Conservation (phyloP, 2,888 invertebrate species). For the Limnephilus auricula region DNA sequence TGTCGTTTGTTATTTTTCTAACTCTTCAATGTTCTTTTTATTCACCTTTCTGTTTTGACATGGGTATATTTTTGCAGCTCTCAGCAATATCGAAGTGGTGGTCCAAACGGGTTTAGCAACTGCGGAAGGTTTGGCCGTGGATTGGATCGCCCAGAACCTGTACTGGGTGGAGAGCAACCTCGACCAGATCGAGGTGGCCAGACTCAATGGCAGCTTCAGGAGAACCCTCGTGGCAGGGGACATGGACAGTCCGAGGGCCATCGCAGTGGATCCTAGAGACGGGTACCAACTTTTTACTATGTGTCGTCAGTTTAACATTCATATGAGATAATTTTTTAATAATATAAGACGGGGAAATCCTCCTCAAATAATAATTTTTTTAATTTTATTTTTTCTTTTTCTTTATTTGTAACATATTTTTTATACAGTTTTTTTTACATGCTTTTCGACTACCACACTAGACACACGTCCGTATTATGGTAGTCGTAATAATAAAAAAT, state of each 20-base stretch:
- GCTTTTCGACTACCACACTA: too few species aligned
- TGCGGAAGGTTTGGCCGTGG: slow-evolving; percentile 93
- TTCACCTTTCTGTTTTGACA: too few species aligned
- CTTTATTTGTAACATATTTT: too few species aligned
- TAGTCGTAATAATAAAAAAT: too few species aligned
- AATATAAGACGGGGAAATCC: neutral
- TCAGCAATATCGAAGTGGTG: slow-evolving; percentile 88
- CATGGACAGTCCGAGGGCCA: slow-evolving; percentile 90
- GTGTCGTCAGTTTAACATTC: neutral
- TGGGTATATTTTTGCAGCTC: slow-evolving; percentile 70
- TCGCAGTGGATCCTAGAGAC: slow-evolving; percentile 87
- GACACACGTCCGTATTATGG: too few species aligned
- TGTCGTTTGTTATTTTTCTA: too few species aligned
- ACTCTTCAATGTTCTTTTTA: too few species aligned
- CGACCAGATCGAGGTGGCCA: slow-evolving; percentile 90
- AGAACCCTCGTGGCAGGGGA: slow-evolving; percentile 88
- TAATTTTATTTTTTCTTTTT: too few species aligned
- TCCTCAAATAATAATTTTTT: too few species aligned
- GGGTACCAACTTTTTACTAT: slow-evolving; percentile 75
- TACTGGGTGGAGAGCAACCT: slow-evolving; percentile 93
- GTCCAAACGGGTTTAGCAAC: slow-evolving; percentile 90
- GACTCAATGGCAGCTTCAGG: slow-evolving; percentile 85
- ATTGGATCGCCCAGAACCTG: slow-evolving; percentile 91
- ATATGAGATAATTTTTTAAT: too few species aligned
- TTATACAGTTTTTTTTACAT: too few species aligned